Evolutionary conservation across 2,888 invertebrate genomes (phyloP).

Genomic region (Aromia moschata): DNA sequence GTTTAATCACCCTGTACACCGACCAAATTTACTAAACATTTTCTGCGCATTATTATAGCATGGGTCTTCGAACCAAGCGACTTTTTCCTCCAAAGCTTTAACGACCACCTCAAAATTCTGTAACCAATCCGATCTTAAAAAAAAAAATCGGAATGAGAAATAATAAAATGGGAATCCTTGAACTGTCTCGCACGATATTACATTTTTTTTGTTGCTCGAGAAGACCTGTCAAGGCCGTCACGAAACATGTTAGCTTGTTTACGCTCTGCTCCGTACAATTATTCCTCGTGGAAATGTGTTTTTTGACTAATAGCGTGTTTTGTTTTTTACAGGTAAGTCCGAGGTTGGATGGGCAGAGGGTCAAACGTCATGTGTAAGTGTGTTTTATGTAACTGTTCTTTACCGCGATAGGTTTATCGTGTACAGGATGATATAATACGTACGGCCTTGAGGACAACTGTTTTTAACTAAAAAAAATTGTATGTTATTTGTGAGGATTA

Average conservation of each 20-base stretch:
- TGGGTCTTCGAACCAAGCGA: not conserved
- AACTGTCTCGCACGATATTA: not conserved
- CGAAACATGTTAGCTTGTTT: not conserved
- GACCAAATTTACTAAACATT: too few relatives aligned
- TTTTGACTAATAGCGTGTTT: slow-evolving; percentile 3
- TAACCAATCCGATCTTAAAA: too few relatives aligned
- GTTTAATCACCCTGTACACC: too few relatives aligned
- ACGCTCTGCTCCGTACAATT: not conserved
- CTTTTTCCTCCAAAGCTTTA: not conserved
- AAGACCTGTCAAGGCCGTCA: not conserved
- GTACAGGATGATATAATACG: too few relatives aligned
- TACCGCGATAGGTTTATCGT: not conserved
- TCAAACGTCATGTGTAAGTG: not conserved
- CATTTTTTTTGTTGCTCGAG: too few relatives aligned
- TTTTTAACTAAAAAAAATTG: too few relatives aligned
- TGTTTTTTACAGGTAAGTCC: slow-evolving; percentile 15
- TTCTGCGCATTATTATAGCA: too few relatives aligned
- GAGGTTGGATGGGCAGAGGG: not conserved
- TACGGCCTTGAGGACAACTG: too few relatives aligned
- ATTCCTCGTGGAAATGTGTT: not conserved
- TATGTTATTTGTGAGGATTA: too few relatives aligned
- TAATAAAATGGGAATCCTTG: not conserved
- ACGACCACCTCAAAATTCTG: too few relatives aligned
- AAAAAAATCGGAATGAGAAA: not conserved
- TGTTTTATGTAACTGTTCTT: slow-evolving; percentile 1